Evolutionary conservation across 2,888 invertebrate species (phyloP), one percentile per base, ranked within the genome.

Genomic region (Diadegma fenestrale): DNA sequence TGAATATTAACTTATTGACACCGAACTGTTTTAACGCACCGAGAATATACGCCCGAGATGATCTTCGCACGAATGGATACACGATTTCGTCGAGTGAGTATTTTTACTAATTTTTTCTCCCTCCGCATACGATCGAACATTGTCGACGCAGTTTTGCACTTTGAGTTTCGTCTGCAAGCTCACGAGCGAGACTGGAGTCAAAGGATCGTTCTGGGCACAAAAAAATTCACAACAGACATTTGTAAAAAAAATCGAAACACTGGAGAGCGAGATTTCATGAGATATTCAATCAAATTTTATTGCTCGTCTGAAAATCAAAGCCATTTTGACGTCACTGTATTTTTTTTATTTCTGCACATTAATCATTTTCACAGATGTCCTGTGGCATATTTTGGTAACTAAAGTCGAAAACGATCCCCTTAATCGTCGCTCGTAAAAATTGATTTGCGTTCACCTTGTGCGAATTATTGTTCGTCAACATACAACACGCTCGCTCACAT

Each of bases 11-110:
- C 19, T 54, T 51, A 73, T 58, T 58, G 12, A 26, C 58, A 37
- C 10, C 54, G 30, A 71, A 43, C 71, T 33, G 51, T 26, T 81
- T 43, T n/a, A n/a, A 41, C 58, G 2, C 22, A 51, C 6, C 30
- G 64, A 72, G 33, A 51, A 43, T 54, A 66, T 51, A 33, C 79
- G 17, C 30, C 76, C 48, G 61, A 43, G 66, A 73, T 61, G 66
- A 37, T 22, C 76, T 48, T 69, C 75, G 61, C 80, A 45, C 73
- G 76, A 78, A 84, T 84, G 84, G 84, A 84, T 84, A 84, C 77
- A 81, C 84, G 77, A 81, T 69, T 54, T 63, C 51, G 63, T 78
- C 61, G 68, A 84, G 84, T 84, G 78, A 63, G 84, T 84, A 41
- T 30, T 58, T 66, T 78, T 64, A 1, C 12, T 37, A 12, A 30